Percentiles rank a stretch among this genome's conserved stretches.
Conservation (phyloP, 2,113 vertebrate species). For the Arizona elegans region DNA sequence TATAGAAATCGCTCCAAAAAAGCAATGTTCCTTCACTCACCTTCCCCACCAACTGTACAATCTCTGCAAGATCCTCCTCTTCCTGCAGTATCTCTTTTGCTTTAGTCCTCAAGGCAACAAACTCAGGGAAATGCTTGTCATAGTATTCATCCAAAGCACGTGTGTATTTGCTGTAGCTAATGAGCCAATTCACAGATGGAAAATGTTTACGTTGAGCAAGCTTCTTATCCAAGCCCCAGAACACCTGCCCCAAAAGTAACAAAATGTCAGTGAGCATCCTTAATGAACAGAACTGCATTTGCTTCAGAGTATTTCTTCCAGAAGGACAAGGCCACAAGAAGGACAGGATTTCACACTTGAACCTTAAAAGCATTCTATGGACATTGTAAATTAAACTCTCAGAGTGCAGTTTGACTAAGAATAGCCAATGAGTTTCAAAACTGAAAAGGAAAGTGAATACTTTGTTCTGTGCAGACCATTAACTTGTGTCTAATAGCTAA, state of each 20-base stretch:
- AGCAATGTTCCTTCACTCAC: constrained; percentile 54
- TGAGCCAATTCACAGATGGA: constrained; percentile 97
- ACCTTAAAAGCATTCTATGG: not conserved
- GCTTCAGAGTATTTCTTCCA: not conserved
- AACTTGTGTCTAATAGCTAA: not conserved
- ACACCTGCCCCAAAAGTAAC: constrained; percentile 75
- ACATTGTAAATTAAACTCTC: not conserved
- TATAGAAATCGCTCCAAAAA: not conserved
- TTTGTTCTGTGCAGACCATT: not conserved
- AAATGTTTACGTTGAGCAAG: constrained; percentile 97
- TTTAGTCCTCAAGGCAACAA: constrained; percentile 93
- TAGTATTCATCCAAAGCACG: constrained; percentile 94
- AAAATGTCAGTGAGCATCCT: not conserved
- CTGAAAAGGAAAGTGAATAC: not conserved
- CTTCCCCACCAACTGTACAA: constrained; percentile 98
- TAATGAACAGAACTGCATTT: not conserved
- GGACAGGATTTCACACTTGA: not conserved
- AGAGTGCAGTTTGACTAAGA: not conserved
- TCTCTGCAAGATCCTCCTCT: constrained; percentile 96
- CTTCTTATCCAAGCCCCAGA: constrained; percentile 99
- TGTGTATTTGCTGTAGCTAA: constrained; percentile 98
- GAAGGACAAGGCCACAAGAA: not conserved
- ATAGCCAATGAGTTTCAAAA: not conserved
- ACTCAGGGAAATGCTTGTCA: constrained; percentile 95
- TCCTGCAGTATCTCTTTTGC: constrained; percentile 97